Percentiles rank a stretch among this genome's conserved stretches.
Conservation (phyloP, 2,113 vertebrate species). For the Asarcornis scutulata region DNA sequence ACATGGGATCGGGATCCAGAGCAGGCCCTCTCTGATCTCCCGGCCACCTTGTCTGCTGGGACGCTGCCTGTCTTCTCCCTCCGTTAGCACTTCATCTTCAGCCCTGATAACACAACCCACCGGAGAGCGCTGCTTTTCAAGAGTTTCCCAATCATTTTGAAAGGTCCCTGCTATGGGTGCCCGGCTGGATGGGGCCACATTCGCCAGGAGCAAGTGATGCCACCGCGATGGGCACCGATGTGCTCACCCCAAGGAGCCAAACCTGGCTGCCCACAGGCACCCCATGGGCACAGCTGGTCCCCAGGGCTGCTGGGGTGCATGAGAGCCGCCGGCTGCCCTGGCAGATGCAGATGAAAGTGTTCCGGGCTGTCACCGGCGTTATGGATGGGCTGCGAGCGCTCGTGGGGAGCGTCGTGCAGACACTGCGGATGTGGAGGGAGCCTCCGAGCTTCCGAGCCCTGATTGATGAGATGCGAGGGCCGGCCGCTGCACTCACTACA, state of each 20-base stretch:
- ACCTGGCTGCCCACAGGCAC: fast-evolving
- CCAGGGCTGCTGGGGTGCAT: fast-evolving
- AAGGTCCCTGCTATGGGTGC: background rate
- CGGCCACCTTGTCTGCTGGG: fast-evolving
- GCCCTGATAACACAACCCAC: background rate
- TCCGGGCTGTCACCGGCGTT: background rate
- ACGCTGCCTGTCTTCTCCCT: fast-evolving
- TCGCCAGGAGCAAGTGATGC: fast-evolving
- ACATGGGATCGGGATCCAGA: fast-evolving
- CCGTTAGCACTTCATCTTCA: fast-evolving
- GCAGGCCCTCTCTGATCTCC: background rate
- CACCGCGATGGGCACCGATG: fast-evolving
- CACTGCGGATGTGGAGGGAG: background rate
- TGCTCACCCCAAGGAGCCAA: background rate
- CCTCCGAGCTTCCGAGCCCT: background rate
- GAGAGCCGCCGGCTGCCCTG: background rate
- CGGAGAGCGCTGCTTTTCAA: fast-evolving
- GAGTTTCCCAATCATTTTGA: background rate
- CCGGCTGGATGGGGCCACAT: too few relatives aligned
- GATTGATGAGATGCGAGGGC: background rate
- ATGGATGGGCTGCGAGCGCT: background rate
- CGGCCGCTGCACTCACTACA: background rate
- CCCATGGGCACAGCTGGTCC: background rate
- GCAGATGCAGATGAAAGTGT: background rate
- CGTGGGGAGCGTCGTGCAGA: background rate